phyloP scores from a whole-genome alignment of 2,113 vertebrate species.

The Otus sunia region DNA sequence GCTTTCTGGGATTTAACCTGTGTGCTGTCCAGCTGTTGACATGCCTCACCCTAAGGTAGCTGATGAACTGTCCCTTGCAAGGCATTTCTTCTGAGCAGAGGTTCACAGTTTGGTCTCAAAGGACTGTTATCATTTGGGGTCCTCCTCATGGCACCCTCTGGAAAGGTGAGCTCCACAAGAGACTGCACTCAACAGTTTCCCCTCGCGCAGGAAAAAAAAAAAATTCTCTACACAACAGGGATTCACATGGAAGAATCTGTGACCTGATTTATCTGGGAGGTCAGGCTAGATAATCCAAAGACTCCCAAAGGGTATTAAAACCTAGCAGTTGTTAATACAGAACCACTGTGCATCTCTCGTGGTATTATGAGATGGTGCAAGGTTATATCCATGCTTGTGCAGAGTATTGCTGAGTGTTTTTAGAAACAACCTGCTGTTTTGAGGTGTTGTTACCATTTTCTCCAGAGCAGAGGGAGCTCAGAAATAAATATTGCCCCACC shows the following conservation, averaged over 20 bases:
- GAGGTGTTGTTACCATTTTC: neutral
- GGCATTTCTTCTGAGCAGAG: neutral
- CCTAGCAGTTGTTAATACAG: neutral
- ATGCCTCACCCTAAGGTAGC: neutral
- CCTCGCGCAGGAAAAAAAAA: fast-evolving
- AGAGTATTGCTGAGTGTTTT: neutral
- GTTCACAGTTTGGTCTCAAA: neutral
- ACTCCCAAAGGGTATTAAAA: neutral
- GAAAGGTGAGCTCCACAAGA: neutral
- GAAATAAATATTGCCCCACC: neutral
- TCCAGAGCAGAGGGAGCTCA: neutral
- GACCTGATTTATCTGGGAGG: neutral
- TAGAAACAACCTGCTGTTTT: neutral
- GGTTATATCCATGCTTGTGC: fast-evolving
- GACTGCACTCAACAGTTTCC: neutral
- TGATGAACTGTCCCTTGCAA: neutral
- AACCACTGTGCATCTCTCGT: fast-evolving
- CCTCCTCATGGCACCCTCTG: neutral
- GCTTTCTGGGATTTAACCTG: neutral
- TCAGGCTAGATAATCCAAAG: neutral
- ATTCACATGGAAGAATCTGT: neutral
- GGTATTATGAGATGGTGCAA: fast-evolving
- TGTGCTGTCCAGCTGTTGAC: neutral
- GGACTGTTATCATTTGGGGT: neutral
- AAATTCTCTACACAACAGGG: neutral